Percentiles rank a stretch among this genome's conserved stretches.
These are phyloP conservation scores for Cryptoprocta ferox DNA, from an alignment of 2,797 vertebrate species.

Conservation along the genomic window DNA sequence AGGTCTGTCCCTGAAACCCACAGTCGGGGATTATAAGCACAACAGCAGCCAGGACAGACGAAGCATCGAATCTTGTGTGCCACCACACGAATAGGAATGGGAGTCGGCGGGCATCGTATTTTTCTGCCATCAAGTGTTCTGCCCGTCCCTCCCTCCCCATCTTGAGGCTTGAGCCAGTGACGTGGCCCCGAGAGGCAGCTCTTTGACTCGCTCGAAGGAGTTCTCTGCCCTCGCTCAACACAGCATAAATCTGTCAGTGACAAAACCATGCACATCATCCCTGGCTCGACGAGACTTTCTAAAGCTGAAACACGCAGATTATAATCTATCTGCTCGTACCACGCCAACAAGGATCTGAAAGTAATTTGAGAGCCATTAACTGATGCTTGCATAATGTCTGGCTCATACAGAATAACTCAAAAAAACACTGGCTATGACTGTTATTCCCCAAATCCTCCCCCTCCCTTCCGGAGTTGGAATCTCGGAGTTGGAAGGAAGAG, in stretches of 20 bases:
- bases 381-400: conserved; percentile 41
- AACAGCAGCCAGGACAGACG: neutral
- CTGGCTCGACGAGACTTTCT: neutral
- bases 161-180: neutral
- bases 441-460: neutral
- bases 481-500: conserved; percentile 15
- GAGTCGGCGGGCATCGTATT: neutral
- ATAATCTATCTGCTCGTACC: neutral
- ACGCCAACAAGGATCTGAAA: conserved; percentile 54
- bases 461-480: neutral
- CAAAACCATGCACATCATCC: neutral
- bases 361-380: conserved; percentile 66
- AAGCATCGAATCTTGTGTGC: neutral
- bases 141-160: no score
- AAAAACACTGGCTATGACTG: neutral
- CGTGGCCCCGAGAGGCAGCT: neutral
- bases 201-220: neutral
- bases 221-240: neutral
- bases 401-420: neutral
- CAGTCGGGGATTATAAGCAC: neutral
- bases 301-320: conserved; percentile 46
- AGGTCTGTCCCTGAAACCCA: neutral
- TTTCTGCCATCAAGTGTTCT: neutral
- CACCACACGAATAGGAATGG: neutral
- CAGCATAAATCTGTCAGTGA: neutral